Percentiles rank a stretch among this genome's conserved stretches.
Conservation (phyloP, 2,888 invertebrate species). For the Erebia ligea region DNA sequence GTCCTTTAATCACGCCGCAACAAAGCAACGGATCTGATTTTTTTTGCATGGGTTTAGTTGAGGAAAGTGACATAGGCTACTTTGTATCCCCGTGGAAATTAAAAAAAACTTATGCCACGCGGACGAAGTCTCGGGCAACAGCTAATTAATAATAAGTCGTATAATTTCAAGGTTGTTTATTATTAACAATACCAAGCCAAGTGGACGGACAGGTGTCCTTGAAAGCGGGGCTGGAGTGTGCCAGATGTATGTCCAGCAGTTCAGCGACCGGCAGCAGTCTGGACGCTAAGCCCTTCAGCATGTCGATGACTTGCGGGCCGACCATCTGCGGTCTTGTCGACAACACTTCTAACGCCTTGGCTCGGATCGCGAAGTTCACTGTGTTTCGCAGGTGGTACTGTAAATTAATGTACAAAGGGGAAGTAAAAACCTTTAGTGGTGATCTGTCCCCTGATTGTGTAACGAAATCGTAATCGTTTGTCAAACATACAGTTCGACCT, state of each 20-base stretch:
- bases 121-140: background rate
- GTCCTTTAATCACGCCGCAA: no score
- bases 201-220: conserved; percentile 67
- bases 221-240: conserved; percentile 69
- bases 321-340: conserved; percentile 66
- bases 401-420: no score
- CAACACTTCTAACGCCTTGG: conserved; percentile 56
- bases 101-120: no score
- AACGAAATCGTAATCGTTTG: no score
- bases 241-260: conserved; percentile 67
- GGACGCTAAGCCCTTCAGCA: conserved; percentile 62
- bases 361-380: conserved; percentile 64
- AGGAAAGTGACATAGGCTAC: background rate
- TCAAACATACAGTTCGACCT: no score
- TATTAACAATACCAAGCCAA: conserved; percentile 73
- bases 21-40: no score
- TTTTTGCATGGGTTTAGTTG: no score
- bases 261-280: conserved; percentile 65
- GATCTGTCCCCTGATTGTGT: no score
- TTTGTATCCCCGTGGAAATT: background rate
- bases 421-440: background rate
- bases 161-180: conserved; percentile 53
- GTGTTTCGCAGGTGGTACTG: conserved; percentile 72
- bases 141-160: background rate
- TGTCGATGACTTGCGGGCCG: conserved; percentile 63